Percentiles rank a stretch among this genome's conserved stretches.
Conservation (phyloP, 2,888 invertebrate genomes). For the Phragmatobia fuliginosa region DNA sequence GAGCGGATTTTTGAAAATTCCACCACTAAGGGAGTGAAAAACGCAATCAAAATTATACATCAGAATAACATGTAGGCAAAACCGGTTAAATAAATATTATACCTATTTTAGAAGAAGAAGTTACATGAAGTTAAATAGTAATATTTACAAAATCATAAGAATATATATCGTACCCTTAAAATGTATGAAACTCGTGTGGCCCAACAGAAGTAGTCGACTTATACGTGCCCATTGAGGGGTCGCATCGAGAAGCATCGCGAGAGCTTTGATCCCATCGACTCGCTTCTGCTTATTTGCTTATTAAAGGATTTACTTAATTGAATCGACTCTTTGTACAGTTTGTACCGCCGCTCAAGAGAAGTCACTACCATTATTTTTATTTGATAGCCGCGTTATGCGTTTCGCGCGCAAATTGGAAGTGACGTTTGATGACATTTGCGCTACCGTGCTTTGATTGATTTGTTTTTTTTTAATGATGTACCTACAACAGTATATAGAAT, state of each 20-base stretch:
- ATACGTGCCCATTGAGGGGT: conserved; percentile 31
- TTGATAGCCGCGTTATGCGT: conserved; percentile 39
- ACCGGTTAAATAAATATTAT: no score
- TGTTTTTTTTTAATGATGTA: neutral
- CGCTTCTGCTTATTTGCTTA: conserved; percentile 73
- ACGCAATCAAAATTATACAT: no score
- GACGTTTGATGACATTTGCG: conserved; percentile 13
- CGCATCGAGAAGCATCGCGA: conserved; percentile 46
- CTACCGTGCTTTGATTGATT: neutral
- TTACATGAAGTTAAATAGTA: no score
- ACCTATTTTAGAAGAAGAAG: no score
- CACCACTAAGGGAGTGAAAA: no score
- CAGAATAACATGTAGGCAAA: no score
- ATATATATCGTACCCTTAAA: no score
- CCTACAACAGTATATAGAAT: neutral
- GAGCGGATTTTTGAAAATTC: no score
- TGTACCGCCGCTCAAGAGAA: conserved; percentile 31
- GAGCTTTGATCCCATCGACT: conserved; percentile 64
- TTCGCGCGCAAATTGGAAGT: conserved; percentile 33
- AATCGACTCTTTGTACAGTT: conserved; percentile 41
- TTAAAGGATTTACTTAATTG: conserved; percentile 56
- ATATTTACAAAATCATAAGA: no score
- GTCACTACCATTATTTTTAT: conserved; percentile 46
- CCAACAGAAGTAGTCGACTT: conserved; percentile 10
- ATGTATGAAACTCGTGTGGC: neutral